Evolutionary conservation across 1,140 invertebrate species (phyloP).

Genomic region (Callitettix versicolor): DNA sequence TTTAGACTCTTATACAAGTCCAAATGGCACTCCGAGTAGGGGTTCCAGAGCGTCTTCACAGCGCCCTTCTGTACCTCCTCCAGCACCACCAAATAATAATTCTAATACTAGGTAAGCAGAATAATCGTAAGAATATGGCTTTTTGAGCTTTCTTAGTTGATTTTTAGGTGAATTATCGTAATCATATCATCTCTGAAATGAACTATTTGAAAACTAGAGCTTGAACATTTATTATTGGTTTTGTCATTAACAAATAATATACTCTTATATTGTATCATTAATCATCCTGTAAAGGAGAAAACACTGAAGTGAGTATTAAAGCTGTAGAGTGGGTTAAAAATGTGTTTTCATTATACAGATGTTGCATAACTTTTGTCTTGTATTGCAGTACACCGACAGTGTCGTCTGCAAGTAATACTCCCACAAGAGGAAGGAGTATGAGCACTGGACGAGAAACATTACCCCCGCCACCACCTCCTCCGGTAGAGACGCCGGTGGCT

Average conservation of each 20-base stretch:
- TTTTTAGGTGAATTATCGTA: too few relatives aligned
- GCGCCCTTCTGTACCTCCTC: constrained; percentile 74
- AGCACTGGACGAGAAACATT: constrained; percentile 58
- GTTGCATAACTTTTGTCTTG: too few relatives aligned
- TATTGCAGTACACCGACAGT: constrained; percentile 47
- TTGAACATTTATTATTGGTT: too few relatives aligned
- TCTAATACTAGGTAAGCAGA: constrained; percentile 10
- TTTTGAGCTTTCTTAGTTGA: background rate
- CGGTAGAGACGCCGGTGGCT: constrained; percentile 42
- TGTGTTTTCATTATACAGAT: too few relatives aligned
- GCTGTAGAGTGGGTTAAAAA: too few relatives aligned
- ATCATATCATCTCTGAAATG: too few relatives aligned
- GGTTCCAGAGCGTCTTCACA: constrained; percentile 32
- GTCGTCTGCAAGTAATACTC: constrained; percentile 51
- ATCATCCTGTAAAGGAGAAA: too few relatives aligned
- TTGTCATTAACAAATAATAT: too few relatives aligned
- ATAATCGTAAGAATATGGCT: background rate
- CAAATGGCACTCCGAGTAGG: constrained; percentile 39
- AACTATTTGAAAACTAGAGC: too few relatives aligned
- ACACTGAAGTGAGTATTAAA: too few relatives aligned
- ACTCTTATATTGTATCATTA: too few relatives aligned
- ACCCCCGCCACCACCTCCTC: constrained; percentile 76
- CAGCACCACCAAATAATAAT: constrained; percentile 66
- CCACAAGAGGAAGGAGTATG: constrained; percentile 54
- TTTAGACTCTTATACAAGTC: constrained; percentile 24